Conservation (phyloP, 2,797 vertebrate genomes). For the Ciconia nigra region DNA sequence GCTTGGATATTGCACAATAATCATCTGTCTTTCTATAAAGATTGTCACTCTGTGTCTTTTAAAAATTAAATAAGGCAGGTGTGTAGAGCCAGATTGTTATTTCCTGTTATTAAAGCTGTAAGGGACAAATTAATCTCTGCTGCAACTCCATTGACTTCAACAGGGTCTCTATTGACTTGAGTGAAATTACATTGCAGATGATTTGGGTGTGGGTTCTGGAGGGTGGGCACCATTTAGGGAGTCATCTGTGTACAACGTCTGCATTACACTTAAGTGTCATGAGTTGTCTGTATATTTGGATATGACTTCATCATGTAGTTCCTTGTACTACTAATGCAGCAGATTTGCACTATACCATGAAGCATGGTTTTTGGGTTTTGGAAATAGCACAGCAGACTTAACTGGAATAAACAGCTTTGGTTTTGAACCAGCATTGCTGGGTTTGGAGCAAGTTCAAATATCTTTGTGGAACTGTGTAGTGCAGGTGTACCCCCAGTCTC, state of each 20-base stretch:
- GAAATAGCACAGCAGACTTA: not conserved
- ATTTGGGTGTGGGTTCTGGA: not conserved
- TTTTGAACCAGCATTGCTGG: fast-evolving
- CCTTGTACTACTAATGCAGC: not conserved
- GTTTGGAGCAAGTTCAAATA: not conserved
- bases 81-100: not conserved
- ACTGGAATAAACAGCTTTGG: not conserved
- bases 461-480: not conserved
- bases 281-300: not conserved
- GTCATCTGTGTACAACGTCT: not conserved
- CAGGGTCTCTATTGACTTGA: not conserved
- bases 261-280: not conserved
- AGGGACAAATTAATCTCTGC: slow-evolving; percentile 5
- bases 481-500: not conserved
- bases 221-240: not conserved
- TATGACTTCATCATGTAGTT: not conserved
- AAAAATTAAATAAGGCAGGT: slow-evolving; percentile 40
- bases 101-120: slow-evolving; percentile 39
- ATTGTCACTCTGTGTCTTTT: not conserved
- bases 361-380: not conserved
- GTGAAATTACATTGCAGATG: not conserved
- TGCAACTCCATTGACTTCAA: slow-evolving; percentile 19
- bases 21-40: not conserved
- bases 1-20: not conserved
- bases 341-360: not conserved